Conservation (phyloP, 2,797 vertebrate genomes). For the Sebastes hubbsi region DNA sequence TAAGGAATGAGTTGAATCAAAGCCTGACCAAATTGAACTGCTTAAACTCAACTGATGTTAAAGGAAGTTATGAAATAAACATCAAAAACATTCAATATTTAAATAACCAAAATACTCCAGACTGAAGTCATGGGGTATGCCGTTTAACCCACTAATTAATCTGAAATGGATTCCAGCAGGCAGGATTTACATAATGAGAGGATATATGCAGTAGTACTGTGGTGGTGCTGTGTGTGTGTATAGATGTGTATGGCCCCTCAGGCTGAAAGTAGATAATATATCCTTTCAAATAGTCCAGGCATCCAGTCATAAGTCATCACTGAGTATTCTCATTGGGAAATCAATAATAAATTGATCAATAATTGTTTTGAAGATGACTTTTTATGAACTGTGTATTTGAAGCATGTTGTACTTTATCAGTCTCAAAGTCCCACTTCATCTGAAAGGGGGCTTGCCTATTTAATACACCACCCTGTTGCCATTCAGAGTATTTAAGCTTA, state of each 20-base stretch:
- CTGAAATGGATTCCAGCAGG: conserved; percentile 41
- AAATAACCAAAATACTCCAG: conserved; percentile 41
- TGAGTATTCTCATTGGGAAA: not conserved
- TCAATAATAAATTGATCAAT: conserved; percentile 10
- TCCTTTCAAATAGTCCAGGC: conserved; percentile 20
- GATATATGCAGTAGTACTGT: conserved; percentile 4
- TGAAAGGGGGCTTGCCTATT: not conserved
- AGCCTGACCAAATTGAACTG: conserved; percentile 20
- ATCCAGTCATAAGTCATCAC: conserved; percentile 12
- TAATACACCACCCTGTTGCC: not conserved
- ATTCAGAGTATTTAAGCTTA: not conserved
- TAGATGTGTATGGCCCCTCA: conserved; percentile 12
- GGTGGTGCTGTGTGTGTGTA: conserved; percentile 6
- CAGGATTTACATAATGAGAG: conserved; percentile 62
- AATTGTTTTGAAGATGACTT: not conserved
- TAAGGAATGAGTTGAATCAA: conserved; percentile 45
- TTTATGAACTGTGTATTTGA: not conserved
- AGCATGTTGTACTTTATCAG: not conserved
- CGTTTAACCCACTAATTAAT: conserved; percentile 60
- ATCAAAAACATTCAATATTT: conserved; percentile 56
- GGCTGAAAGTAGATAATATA: conserved; percentile 39
- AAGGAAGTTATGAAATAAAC: conserved; percentile 48
- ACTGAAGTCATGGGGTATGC: conserved; percentile 20
- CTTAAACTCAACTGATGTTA: conserved; percentile 25
- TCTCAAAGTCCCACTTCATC: not conserved